Conservation (phyloP, 2,797 vertebrate species). For the Neoniphon sammara region DNA sequence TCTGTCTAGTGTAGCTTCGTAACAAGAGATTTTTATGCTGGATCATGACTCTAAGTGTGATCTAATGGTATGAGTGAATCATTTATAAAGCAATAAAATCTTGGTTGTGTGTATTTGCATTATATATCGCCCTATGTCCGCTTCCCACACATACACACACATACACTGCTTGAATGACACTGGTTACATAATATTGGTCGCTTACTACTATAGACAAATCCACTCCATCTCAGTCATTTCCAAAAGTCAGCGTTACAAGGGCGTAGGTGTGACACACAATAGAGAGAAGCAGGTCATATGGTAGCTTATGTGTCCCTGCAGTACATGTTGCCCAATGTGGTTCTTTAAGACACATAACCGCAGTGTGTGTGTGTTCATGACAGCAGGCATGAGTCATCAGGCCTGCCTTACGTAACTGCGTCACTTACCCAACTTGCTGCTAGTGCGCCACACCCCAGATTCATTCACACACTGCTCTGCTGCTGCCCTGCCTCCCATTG, state of each 20-base stretch:
- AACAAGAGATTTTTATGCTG: conserved; percentile 40
- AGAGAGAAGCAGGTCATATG: conserved; percentile 50
- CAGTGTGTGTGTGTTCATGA: conserved; percentile 72
- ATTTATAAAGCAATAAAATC: conserved; percentile 52
- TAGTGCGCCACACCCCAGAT: conserved; percentile 74
- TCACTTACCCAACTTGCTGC: conserved; percentile 71
- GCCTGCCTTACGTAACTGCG: conserved; percentile 72
- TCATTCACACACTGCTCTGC: conserved; percentile 75
- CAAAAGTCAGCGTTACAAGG: conserved; percentile 37
- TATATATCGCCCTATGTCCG: not conserved
- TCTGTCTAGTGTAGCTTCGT: conserved; percentile 35
- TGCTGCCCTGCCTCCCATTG: conserved; percentile 74
- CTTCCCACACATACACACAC: conserved; percentile 23
- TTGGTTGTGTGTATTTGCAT: not conserved
- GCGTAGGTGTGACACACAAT: conserved; percentile 31
- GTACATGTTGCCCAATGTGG: conserved; percentile 57
- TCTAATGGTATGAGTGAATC: conserved; percentile 44
- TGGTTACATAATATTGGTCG: conserved; percentile 50
- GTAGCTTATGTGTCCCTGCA: conserved; percentile 47
- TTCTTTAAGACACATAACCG: conserved; percentile 56
- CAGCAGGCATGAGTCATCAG: conserved; percentile 81
- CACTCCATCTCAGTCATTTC: conserved; percentile 20
- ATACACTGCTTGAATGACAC: conserved; percentile 40
- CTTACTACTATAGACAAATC: conserved; percentile 46
- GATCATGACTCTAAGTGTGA: conserved; percentile 29